Percentiles rank a stretch among this genome's conserved stretches.
Evolutionary conservation across 2,797 vertebrate species (phyloP).

Genomic region (Sebastes alutus): DNA sequence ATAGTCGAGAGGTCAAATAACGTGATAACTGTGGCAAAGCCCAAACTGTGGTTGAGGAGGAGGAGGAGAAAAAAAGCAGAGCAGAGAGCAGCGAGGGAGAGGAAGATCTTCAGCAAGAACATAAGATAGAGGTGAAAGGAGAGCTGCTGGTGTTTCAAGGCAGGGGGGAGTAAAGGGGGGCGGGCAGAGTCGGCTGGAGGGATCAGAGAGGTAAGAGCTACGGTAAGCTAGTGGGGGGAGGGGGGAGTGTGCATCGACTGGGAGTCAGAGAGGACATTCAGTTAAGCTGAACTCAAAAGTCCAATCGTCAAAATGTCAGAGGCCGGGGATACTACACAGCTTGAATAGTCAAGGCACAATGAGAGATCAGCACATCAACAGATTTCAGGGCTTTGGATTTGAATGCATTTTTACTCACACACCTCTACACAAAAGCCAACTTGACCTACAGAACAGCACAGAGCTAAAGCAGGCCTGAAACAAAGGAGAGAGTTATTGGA

Average conservation of each 20-base stretch:
- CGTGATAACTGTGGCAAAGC: constrained; percentile 86
- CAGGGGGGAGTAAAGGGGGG: constrained; percentile 32
- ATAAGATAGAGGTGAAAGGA: constrained; percentile 70
- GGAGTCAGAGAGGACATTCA: constrained; percentile 59
- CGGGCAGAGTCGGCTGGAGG: constrained; percentile 45
- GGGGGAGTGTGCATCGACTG: constrained; percentile 41
- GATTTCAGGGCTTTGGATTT: constrained; percentile 89
- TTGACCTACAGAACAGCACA: constrained; percentile 83
- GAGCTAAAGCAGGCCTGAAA: constrained; percentile 84
- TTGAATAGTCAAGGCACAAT: constrained; percentile 73
- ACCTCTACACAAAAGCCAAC: constrained; percentile 90
- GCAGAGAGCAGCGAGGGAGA: constrained; percentile 74
- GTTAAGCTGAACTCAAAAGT: constrained; percentile 60
- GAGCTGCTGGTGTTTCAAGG: constrained; percentile 89
- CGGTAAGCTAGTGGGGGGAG: constrained; percentile 22
- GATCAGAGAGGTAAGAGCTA: constrained; percentile 50
- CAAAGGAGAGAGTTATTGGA: constrained; percentile 82
- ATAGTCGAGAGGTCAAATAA: constrained; percentile 71
- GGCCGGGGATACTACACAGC: constrained; percentile 71
- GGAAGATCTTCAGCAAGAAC: constrained; percentile 74
- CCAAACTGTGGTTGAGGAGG: constrained; percentile 79
- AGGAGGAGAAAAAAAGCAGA: constrained; percentile 80
- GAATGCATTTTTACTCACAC: constrained; percentile 99
- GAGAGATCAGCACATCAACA: constrained; percentile 74
- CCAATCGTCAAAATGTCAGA: constrained; percentile 83